Evolutionary conservation across 2,888 invertebrate genomes (phyloP).

Genomic region (Aphrophora alni): DNA sequence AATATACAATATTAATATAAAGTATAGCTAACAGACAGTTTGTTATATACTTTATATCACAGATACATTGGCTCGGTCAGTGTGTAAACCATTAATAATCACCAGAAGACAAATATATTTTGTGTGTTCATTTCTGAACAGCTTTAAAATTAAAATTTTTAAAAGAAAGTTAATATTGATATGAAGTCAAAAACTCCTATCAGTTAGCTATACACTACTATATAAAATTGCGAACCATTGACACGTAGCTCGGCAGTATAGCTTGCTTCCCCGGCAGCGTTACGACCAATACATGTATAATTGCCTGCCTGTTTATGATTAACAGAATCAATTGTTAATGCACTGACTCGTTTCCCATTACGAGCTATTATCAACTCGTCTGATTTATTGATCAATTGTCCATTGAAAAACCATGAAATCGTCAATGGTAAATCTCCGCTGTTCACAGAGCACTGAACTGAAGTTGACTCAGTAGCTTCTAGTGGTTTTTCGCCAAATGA

Average conservation of each 20-base stretch:
- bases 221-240: slow-evolving; percentile 43
- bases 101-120: no score
- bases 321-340: slow-evolving; percentile 53
- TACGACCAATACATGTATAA: slow-evolving; percentile 57
- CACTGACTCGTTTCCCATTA: slow-evolving; percentile 52
- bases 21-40: no score
- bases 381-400: slow-evolving; percentile 19
- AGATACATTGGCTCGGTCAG: no score
- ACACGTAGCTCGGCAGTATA: slow-evolving; percentile 52
- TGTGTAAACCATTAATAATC: no score
- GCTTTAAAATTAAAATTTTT: no score
- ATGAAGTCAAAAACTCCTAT: no score
- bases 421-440: slow-evolving; percentile 58
- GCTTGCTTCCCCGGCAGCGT: slow-evolving; percentile 54
- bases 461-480: slow-evolving; percentile 54
- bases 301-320: slow-evolving; percentile 54
- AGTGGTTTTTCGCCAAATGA: slow-evolving; percentile 55
- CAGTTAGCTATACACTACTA: no score
- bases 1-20: no score
- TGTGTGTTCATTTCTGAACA: no score
- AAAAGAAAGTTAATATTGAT: no score
- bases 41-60: no score
- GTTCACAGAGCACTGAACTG: slow-evolving; percentile 53
- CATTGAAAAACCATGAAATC: slow-evolving; percentile 56
- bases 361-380: slow-evolving; percentile 56